These are phyloP conservation scores for Hestina assimilis DNA, from an alignment of 1,140 invertebrate species.

Conservation along the genomic window DNA sequence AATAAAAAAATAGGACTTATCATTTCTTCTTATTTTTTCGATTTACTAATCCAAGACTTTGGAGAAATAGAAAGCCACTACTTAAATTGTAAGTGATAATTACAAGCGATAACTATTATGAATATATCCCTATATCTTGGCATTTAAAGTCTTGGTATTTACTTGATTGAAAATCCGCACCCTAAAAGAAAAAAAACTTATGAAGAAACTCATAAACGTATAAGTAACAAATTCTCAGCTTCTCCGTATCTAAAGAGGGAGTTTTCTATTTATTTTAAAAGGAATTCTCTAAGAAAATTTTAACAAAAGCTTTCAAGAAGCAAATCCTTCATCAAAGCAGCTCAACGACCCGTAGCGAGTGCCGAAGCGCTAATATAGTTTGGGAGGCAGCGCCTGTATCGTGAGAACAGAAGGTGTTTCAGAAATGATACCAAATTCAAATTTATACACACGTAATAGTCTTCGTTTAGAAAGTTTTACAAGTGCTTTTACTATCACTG, in stretches of 20 bases:
- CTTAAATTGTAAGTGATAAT: no score
- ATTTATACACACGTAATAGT: background rate
- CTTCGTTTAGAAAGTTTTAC: no score
- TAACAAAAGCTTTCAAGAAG: conserved; percentile 72
- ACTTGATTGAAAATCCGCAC: background rate
- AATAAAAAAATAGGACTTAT: no score
- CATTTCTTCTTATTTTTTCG: no score
- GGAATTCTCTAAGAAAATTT: conserved; percentile 58
- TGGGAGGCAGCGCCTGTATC: conserved; percentile 55
- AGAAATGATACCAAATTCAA: conserved; percentile 1
- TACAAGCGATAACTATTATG: no score
- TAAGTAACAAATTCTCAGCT: conserved; percentile 12
- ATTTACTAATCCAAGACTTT: no score
- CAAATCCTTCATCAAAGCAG: conserved; percentile 68
- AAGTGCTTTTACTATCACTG: no score
- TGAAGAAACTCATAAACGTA: background rate
- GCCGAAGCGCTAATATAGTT: conserved; percentile 67
- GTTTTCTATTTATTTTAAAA: conserved; percentile 60
- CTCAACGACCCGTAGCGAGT: conserved; percentile 60
- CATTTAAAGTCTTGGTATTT: no score
- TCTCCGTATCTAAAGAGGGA: conserved; percentile 30
- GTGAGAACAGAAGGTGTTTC: background rate
- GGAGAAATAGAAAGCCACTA: no score
- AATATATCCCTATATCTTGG: no score
- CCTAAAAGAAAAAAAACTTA: background rate